Conservation (phyloP, 2,113 vertebrate genomes). For the Canis aureus region DNA sequence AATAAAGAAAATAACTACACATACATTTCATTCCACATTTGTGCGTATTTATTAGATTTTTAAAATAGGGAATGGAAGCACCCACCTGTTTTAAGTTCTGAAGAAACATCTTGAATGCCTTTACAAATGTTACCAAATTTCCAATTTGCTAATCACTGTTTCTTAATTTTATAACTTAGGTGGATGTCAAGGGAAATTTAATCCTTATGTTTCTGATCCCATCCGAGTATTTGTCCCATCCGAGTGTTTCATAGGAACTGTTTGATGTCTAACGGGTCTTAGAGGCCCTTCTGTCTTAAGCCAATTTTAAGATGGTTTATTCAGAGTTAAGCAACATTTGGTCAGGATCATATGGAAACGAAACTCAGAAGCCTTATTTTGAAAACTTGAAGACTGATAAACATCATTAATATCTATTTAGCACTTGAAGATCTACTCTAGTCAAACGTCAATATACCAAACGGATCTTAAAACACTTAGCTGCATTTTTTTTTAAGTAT, state of each 20-base stretch:
- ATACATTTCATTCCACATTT: constrained; percentile 35
- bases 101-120: constrained; percentile 78
- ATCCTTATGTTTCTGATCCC: constrained; percentile 76
- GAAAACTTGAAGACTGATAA: constrained; percentile 46
- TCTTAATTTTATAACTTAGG: constrained; percentile 79
- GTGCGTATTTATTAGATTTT: constrained; percentile 42
- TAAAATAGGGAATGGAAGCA: constrained; percentile 50
- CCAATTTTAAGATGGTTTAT: constrained; percentile 61
- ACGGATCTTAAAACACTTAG: background rate
- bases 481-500: background rate
- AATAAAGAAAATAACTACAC: background rate
- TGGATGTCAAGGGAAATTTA: constrained; percentile 76
- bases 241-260: constrained; percentile 72
- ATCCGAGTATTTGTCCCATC: constrained; percentile 47
- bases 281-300: constrained; percentile 59
- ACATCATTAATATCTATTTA: constrained; percentile 57
- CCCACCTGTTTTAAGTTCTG: constrained; percentile 63
- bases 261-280: constrained; percentile 69
- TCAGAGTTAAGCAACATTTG: constrained; percentile 32
- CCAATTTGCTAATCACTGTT: constrained; percentile 75
- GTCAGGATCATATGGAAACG: constrained; percentile 45
- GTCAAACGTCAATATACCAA: constrained; percentile 28
- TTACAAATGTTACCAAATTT: constrained; percentile 78
- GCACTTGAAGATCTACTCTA: background rate
- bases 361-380: constrained; percentile 36